Percentiles rank a stretch among this genome's conserved stretches.
phyloP scores from a whole-genome alignment of 2,113 vertebrate species.

The Halichoerus grypus region DNA sequence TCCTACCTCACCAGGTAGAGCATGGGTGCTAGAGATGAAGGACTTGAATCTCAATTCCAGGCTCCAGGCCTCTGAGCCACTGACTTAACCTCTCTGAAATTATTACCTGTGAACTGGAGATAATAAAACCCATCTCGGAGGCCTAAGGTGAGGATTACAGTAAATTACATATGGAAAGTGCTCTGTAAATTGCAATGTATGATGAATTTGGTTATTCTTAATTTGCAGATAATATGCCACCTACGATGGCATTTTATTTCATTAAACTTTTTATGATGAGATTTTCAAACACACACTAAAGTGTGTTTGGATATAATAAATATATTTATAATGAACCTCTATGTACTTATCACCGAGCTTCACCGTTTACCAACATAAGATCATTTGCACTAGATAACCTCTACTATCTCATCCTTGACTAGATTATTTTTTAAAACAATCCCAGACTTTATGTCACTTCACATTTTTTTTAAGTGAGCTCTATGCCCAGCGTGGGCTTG shows the following conservation, averaged over 20 bases:
- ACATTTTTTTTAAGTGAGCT: neutral
- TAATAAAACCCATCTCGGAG: conserved; percentile 20
- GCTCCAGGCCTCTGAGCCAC: neutral
- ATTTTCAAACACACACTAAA: neutral
- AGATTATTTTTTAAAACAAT: conserved; percentile 21
- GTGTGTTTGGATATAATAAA: neutral
- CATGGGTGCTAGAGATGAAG: neutral
- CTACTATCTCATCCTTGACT: neutral
- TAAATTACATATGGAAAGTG: conserved; percentile 57
- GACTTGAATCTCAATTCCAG: neutral
- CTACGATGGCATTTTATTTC: conserved; percentile 16
- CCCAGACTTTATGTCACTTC: neutral
- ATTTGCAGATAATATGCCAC: conserved; percentile 4
- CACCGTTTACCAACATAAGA: neutral
- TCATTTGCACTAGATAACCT: neutral
- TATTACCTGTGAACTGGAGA: conserved; percentile 31
- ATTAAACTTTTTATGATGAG: conserved; percentile 41
- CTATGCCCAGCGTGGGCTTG: too few relatives aligned
- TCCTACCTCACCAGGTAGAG: neutral
- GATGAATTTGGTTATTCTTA: conserved; percentile 47
- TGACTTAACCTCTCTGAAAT: conserved; percentile 26
- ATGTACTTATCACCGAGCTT: neutral
- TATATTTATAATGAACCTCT: neutral
- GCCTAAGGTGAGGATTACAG: conserved; percentile 47
- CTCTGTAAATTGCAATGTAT: neutral